phyloP scores from a whole-genome alignment of 1,140 invertebrate genomes.

The Gerris buenoi region DNA sequence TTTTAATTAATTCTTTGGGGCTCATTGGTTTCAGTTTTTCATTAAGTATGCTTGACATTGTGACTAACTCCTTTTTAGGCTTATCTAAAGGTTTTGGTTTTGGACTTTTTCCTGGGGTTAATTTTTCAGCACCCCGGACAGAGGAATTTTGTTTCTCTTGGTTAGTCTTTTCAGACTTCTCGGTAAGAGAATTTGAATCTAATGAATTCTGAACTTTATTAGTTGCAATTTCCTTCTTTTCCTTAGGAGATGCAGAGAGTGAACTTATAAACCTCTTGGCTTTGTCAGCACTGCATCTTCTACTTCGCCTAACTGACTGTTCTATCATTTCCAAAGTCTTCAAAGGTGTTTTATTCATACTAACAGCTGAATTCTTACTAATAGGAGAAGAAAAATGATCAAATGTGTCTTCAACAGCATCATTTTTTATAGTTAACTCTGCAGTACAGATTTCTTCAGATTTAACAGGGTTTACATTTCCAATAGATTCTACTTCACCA shows the following conservation, averaged over 20 bases:
- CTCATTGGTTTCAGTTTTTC: conserved; percentile 31
- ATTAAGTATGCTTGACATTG: neutral
- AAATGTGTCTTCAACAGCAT: too few relatives aligned
- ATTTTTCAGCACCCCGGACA: neutral
- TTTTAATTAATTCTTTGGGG: conserved; percentile 32
- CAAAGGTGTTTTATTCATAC: neutral
- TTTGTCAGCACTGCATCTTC: neutral
- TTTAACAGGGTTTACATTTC: too few relatives aligned
- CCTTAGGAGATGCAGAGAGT: neutral
- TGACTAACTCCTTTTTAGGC: neutral
- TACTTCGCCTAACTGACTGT: neutral
- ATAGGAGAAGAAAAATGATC: too few relatives aligned
- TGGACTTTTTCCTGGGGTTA: neutral
- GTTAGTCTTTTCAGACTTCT: too few relatives aligned
- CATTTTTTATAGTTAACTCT: too few relatives aligned
- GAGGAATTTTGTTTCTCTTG: too few relatives aligned
- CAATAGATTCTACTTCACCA: too few relatives aligned
- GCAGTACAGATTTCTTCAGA: too few relatives aligned
- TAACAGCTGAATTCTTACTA: too few relatives aligned
- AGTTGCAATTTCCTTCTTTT: neutral
- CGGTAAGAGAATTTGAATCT: neutral
- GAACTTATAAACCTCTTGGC: neutral
- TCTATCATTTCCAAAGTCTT: neutral
- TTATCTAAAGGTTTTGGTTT: too few relatives aligned
- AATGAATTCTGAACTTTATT: neutral